phyloP scores from a whole-genome alignment of 2,113 vertebrate genomes.

The Accipiter virgatus region DNA sequence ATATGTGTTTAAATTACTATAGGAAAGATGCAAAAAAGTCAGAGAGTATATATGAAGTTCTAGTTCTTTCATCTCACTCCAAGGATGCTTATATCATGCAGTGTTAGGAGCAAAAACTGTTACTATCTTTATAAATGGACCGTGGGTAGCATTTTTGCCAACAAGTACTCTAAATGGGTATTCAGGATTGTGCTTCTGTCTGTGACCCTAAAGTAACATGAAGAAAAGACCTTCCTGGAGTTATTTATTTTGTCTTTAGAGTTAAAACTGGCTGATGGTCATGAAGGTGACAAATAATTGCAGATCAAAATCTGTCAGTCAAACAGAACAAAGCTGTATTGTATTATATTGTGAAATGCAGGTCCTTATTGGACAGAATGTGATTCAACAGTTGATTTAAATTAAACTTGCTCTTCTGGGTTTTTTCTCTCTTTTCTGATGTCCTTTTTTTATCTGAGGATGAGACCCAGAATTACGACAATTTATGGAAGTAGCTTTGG shows the following conservation, averaged over 20 bases:
- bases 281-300: not conserved
- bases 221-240: not conserved
- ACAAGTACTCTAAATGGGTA: not conserved
- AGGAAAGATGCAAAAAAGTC: not conserved
- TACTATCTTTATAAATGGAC: not conserved
- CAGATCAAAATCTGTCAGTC: not conserved
- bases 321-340: not conserved
- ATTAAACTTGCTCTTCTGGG: not conserved
- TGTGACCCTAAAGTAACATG: not conserved
- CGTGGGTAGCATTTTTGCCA: not conserved
- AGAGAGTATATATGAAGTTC: not conserved
- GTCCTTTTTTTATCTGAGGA: not conserved
- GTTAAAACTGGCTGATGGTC: not conserved
- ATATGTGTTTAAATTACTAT: not conserved
- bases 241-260: not conserved
- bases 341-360: not conserved
- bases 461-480: not conserved
- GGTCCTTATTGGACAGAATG: not conserved
- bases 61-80: not conserved
- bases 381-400: not conserved
- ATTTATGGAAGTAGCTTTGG: not conserved
- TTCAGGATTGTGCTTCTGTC: not conserved
- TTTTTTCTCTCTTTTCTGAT: not conserved
- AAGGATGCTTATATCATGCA: not conserved
- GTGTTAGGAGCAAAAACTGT: not conserved